Evolutionary conservation across 35 echinoderm and acorn worm genomes (phyloP), one percentile per base, ranked within the genome.

Genomic region (Ophioderma brevispina): DNA sequence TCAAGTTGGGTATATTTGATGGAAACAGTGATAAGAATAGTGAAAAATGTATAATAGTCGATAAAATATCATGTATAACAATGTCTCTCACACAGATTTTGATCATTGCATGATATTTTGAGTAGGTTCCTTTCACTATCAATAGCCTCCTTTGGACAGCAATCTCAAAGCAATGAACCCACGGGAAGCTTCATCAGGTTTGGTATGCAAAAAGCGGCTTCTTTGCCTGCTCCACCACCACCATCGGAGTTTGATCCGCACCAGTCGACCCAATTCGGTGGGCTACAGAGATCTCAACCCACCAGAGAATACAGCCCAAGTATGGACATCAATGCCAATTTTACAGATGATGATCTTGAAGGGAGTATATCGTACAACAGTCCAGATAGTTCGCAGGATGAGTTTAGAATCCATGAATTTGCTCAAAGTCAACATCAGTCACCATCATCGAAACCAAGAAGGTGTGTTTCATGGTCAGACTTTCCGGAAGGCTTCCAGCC

Each of bases 281-380:
- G 10, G 10, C 59, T 15, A 30, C 15, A 18, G 28, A 70, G 59
- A 30, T n/a, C n/a, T n/a, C n/a, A n/a, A n/a, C 59, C 59, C n/a
- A 6, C n/a, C 2, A 70, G 59, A 70, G 10, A 70, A 25, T 70
- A 70, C 59, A 70, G 59, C 23, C 59, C 59, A 18, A 59, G 33
- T 8, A 85, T 85, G 83, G 83, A 85, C 52, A 85, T 85, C 15
- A 85, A 85, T 35, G 83, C 83, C 83, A 85, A 85, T 59, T 85
- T 85, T 28, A 85, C 83, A 21, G 83, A 85, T 25, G 59, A 70
- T 70, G 59, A 70, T 70, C 59, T 70, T 6, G 59, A 70, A 1
- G 59, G n/a, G n/a, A 70, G 6, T 70, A 6, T 70, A 70, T 70
- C 59, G 4, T 15, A 70, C n/a, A 70, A 30, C 59, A 70, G 59